Percentiles rank a stretch among this genome's conserved stretches.
phyloP scores from a whole-genome alignment of 64 coral and sea anemone genomes.

The Cladopsammia gracilis region DNA sequence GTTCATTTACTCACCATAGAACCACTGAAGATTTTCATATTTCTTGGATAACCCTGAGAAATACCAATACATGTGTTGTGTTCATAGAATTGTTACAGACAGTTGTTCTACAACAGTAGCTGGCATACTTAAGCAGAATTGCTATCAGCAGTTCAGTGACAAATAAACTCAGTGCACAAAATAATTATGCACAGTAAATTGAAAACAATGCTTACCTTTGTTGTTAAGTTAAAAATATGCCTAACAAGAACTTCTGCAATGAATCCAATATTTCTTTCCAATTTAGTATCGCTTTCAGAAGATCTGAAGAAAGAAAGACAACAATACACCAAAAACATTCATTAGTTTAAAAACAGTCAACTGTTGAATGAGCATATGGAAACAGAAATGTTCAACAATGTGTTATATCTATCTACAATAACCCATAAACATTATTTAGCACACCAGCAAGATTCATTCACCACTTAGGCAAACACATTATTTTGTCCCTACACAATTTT shows the following conservation, averaged over 20 bases:
- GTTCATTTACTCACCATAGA: neutral
- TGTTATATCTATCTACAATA: too few relatives aligned
- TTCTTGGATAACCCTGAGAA: conserved; percentile 23
- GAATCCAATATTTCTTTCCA: conserved; percentile 89
- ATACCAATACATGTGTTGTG: neutral
- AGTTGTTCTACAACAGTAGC: neutral
- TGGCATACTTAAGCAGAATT: neutral
- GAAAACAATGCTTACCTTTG: conserved; percentile 63
- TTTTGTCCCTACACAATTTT: too few relatives aligned
- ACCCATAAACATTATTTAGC: too few relatives aligned
- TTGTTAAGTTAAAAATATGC: conserved; percentile 92
- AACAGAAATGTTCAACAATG: too few relatives aligned
- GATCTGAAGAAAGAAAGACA: neutral
- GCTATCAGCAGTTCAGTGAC: too few relatives aligned
- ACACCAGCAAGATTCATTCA: too few relatives aligned
- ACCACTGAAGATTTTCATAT: conserved; percentile 33
- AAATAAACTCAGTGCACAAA: too few relatives aligned
- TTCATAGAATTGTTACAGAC: neutral
- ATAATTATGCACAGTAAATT: too few relatives aligned
- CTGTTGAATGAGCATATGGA: neutral
- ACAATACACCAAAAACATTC: neutral
- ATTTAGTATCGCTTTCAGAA: conserved; percentile 59
- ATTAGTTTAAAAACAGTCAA: neutral
- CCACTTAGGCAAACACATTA: too few relatives aligned
- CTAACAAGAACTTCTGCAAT: conserved; percentile 91